Percentiles rank a stretch among this genome's conserved stretches.
phyloP scores from a whole-genome alignment of 1,140 invertebrate genomes.

The Aethina tumida region DNA sequence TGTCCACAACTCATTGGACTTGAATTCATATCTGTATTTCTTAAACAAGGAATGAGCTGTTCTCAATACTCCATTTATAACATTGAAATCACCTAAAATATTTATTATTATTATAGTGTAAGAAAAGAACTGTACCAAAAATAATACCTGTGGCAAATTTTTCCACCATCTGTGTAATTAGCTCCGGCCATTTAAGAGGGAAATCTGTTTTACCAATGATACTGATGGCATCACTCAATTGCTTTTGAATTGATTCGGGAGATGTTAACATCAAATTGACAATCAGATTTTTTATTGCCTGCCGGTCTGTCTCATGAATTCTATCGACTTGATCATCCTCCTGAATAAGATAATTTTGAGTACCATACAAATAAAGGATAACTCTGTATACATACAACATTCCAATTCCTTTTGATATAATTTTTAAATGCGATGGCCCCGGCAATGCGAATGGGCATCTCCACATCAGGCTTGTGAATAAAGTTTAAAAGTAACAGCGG shows the following conservation, averaged over 20 bases:
- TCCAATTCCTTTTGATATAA: constrained; percentile 93
- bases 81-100: constrained; percentile 73
- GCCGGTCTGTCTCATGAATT: constrained; percentile 71
- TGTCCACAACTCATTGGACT: constrained; percentile 86
- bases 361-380: constrained; percentile 13
- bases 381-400: constrained; percentile 52
- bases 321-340: constrained; percentile 70
- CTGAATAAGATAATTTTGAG: constrained; percentile 38
- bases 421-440: constrained; percentile 95
- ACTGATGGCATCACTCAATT: constrained; percentile 91
- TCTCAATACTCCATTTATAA: constrained; percentile 90
- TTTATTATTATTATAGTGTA: constrained; percentile 4
- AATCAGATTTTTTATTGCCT: constrained; percentile 74
- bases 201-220: constrained; percentile 93
- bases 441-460: constrained; percentile 73
- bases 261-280: constrained; percentile 88
- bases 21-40: constrained; percentile 91
- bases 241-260: constrained; percentile 82
- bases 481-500: constrained; percentile 75
- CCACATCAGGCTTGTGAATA: constrained; percentile 67
- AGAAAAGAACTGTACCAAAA: background rate
- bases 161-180: constrained; percentile 85
- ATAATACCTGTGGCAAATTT: constrained; percentile 68
- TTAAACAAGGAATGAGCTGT: constrained; percentile 96
- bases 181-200: constrained; percentile 85